These are phyloP conservation scores for Ardeotis arabs DNA, from an alignment of 2,113 vertebrate genomes.

Conservation along the genomic window DNA sequence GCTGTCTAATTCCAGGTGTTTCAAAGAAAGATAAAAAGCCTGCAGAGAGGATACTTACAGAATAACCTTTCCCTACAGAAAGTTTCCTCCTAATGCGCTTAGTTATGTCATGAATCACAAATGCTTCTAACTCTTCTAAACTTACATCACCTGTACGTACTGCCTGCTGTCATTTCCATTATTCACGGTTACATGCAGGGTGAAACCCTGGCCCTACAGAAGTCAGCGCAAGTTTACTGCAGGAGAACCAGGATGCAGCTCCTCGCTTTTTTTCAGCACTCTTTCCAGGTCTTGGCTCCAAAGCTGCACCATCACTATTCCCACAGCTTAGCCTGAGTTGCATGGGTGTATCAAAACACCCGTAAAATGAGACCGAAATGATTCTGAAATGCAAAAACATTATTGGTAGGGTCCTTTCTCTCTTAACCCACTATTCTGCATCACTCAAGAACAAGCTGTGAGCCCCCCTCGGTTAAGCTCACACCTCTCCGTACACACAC, in stretches of 20 bases:
- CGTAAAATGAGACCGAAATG: background rate
- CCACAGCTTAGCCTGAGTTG: background rate
- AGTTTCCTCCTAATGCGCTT: background rate
- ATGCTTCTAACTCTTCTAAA: background rate
- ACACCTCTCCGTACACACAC: fast-evolving
- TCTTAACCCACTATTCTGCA: background rate
- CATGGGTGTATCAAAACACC: background rate
- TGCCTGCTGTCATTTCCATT: background rate
- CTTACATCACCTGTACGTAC: background rate
- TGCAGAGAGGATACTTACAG: background rate
- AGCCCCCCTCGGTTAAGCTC: background rate
- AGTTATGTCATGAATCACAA: background rate
- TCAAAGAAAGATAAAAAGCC: background rate
- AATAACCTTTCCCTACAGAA: slow-evolving; percentile 10
- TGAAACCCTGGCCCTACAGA: background rate
- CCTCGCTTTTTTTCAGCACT: background rate
- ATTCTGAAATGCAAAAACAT: background rate
- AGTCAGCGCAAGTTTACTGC: background rate
- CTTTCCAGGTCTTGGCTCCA: background rate
- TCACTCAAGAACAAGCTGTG: background rate
- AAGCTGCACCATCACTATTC: background rate
- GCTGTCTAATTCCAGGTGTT: background rate
- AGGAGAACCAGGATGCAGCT: background rate
- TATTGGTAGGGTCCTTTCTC: background rate
- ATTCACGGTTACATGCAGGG: fast-evolving